phyloP scores from a whole-genome alignment of 2,888 invertebrate genomes.

The Amblyteles armatorius region DNA sequence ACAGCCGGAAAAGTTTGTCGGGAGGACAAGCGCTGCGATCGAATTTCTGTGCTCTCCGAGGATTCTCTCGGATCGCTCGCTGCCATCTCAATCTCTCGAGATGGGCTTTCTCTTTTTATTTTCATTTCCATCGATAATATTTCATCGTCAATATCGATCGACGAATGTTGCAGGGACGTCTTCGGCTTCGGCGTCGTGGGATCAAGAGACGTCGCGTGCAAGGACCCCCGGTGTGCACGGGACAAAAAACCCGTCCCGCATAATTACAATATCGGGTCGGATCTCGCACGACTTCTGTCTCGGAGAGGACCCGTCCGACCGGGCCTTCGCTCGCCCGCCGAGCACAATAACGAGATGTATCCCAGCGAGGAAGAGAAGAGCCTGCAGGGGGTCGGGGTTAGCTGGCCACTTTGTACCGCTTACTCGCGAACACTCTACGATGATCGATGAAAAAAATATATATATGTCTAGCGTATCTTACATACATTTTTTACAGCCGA shows the following conservation, averaged over 20 bases:
- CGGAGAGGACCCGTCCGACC: conserved; percentile 49
- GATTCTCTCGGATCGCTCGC: conserved; percentile 32
- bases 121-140: conserved; percentile 38
- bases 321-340: conserved; percentile 28
- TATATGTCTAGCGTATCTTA: conserved; percentile 41
- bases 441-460: conserved; percentile 65
- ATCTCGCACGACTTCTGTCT: conserved; percentile 79
- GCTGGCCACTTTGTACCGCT: conserved; percentile 63
- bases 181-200: conserved; percentile 53
- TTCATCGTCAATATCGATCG: conserved; percentile 52
- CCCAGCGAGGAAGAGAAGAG: conserved; percentile 40
- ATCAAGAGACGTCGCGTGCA: conserved; percentile 56
- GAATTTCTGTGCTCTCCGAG: not conserved
- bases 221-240: conserved; percentile 51
- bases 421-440: conserved; percentile 62
- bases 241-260: conserved; percentile 80
- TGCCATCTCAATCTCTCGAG: conserved; percentile 24
- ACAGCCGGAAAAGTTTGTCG: not conserved
- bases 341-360: conserved; percentile 59
- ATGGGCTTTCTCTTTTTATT: conserved; percentile 28
- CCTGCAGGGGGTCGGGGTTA: conserved; percentile 67
- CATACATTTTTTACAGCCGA: not conserved
- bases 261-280: conserved; percentile 81
- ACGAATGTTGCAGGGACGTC: conserved; percentile 42
- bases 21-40: not conserved